Evolutionary conservation across 2,797 vertebrate genomes (phyloP), one percentile per base, ranked within the genome.

Genomic region (Acestrorhynchus altus): DNA sequence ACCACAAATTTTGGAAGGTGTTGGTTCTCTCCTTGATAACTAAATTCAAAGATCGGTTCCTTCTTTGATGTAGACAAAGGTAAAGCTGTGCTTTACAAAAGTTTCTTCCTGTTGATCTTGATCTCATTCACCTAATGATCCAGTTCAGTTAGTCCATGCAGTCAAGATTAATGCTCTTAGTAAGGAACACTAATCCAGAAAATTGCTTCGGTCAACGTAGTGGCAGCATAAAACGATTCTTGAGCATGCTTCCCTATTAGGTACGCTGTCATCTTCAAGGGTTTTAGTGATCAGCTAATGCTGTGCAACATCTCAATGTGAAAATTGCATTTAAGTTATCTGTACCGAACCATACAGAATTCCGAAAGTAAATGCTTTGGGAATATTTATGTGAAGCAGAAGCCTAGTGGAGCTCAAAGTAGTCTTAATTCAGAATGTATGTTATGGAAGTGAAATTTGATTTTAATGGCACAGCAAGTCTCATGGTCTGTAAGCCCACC

Each of bases 131-230:
- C 63, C 20, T 65, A 65, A 65, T 65, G 63, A 65, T 42, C 63
- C 39, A 65, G 24, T 65, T 65, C 59, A n/a, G 31, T 65, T 46
- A 65, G 39, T 44, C 40, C 13, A 20, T 24, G 22, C 39, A 44
- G 63, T 65, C 12, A 24, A 65, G 63, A 65, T 65, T 65, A 65
- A 4, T 65, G 63, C 44, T 65, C 63, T 65, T 22, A 65, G 63
- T 46, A 24, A 22, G 39, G 63, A 46, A 42, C 39, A 65, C 39
- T 46, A 65, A 42, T 42, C 63, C 65, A 28, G n/a, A 54, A 68
- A 49, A 68, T 44, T 39, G 49, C 47, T 54, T 69, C 28, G 46
- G 67, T 69, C 67, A 39, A 39, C 31, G 11, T 54, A 40, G 67
- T 31, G 28, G 46, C 47, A 39, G 28, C 39, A 54, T 40, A 39